Conservation (phyloP, 2,888 invertebrate genomes). For the Ichneumoninae sp. region DNA sequence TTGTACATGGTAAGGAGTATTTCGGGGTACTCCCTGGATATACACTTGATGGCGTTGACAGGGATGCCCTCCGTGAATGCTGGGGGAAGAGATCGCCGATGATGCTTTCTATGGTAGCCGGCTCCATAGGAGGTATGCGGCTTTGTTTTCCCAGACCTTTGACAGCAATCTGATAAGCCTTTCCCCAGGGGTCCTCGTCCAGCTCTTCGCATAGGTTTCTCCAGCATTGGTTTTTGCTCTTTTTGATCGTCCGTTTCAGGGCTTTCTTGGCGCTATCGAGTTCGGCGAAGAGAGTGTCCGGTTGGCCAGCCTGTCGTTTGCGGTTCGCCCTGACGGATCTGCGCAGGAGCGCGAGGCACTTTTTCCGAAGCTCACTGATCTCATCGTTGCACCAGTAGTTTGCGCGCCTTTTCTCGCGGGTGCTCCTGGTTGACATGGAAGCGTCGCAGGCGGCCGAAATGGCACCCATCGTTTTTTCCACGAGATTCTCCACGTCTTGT, state of each 20-base stretch:
- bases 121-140: slow-evolving; percentile 34
- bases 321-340: slow-evolving; percentile 5
- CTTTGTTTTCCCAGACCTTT: slow-evolving; percentile 17
- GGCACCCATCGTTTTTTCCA: slow-evolving; percentile 41
- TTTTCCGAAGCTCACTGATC: slow-evolving; percentile 32
- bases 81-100: slow-evolving; percentile 35
- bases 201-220: slow-evolving; percentile 35
- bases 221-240: slow-evolving; percentile 25
- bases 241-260: slow-evolving; percentile 25
- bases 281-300: slow-evolving; percentile 11
- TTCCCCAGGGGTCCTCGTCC: slow-evolving; percentile 22
- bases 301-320: slow-evolving; percentile 16
- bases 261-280: slow-evolving; percentile 36
- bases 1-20: slow-evolving; percentile 56
- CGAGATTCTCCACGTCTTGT: slow-evolving; percentile 31
- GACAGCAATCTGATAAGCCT: slow-evolving; percentile 43
- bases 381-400: slow-evolving; percentile 28
- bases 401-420: slow-evolving; percentile 5
- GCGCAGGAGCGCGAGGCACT: slow-evolving; percentile 5
- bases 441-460: slow-evolving; percentile 43
- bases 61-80: slow-evolving; percentile 31
- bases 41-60: slow-evolving; percentile 28
- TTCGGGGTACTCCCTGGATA: slow-evolving; percentile 37
- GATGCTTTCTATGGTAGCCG: slow-evolving; percentile 24
- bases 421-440: slow-evolving; percentile 33